Evolutionary conservation across 2,888 invertebrate species (phyloP).

Genomic region (Amblyteles armatorius): DNA sequence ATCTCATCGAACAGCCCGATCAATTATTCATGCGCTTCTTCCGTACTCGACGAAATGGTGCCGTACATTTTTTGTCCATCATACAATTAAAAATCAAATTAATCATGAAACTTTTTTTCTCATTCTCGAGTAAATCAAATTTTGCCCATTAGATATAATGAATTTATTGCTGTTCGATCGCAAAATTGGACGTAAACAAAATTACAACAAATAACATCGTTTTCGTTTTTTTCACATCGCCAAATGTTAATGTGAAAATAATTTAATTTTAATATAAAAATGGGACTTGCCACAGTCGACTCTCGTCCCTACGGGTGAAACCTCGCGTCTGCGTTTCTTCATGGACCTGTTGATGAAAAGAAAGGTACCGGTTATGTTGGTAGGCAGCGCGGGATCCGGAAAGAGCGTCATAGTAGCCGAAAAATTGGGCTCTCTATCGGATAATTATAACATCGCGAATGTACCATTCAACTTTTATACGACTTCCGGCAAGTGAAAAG

Average conservation of each 20-base stretch:
- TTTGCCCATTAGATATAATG: too few relatives aligned
- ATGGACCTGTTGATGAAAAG: constrained; percentile 93
- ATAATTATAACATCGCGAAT: constrained; percentile 93
- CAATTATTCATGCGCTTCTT: not conserved
- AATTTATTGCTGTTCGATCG: too few relatives aligned
- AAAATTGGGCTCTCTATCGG: constrained; percentile 90
- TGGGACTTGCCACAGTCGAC: constrained; percentile 87
- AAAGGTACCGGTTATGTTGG: constrained; percentile 95
- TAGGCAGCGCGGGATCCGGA: constrained; percentile 95
- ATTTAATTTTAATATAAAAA: constrained; percentile 45
- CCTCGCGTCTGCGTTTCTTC: constrained; percentile 94
- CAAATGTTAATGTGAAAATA: not conserved
- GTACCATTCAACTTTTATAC: constrained; percentile 98
- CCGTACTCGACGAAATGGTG: not conserved
- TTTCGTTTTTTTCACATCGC: constrained; percentile 22
- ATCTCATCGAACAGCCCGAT: not conserved
- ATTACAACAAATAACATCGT: too few relatives aligned
- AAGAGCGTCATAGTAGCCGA: constrained; percentile 96
- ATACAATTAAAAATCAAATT: not conserved
- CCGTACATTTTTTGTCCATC: not conserved
- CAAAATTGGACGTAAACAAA: too few relatives aligned
- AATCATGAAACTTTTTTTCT: constrained; percentile 3
- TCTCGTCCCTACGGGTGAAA: constrained; percentile 95
- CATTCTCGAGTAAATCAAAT: not conserved
- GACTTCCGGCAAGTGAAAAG: constrained; percentile 88